Conservation (phyloP, 2,113 vertebrate species). For the Gobius niger region DNA sequence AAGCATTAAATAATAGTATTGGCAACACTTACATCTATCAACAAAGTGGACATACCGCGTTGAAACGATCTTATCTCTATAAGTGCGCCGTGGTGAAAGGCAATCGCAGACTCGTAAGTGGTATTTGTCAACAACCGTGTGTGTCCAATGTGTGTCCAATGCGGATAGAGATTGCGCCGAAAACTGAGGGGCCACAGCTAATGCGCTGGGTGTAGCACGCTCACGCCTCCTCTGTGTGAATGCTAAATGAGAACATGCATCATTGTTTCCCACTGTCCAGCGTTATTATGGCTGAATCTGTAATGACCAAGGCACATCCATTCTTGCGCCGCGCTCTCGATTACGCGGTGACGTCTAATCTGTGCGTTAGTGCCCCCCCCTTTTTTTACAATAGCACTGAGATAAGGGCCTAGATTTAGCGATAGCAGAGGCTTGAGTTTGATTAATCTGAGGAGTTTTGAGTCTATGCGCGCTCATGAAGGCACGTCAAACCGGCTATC, state of each 20-base stretch:
- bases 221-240: conserved; percentile 32
- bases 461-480: conserved; percentile 13
- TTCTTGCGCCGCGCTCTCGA: conserved; percentile 49
- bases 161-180: conserved; percentile 28
- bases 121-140: not conserved
- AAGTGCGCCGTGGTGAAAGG: conserved; percentile 15
- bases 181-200: conserved; percentile 51
- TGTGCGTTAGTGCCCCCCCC: conserved; percentile 39
- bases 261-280: conserved; percentile 7
- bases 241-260: conserved; percentile 25
- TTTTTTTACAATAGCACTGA: conserved; percentile 38
- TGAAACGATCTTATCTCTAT: not conserved
- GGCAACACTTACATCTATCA: not conserved
- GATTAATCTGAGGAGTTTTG: conserved; percentile 23
- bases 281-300: conserved; percentile 65
- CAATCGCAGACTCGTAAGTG: conserved; percentile 2
- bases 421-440: conserved; percentile 43
- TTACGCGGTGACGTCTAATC: conserved; percentile 72
- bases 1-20: too few relatives aligned
- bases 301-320: conserved; percentile 61
- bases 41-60: not conserved
- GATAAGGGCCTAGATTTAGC: conserved; percentile 49
- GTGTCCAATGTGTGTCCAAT: conserved; percentile 30
- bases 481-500: conserved; percentile 17
- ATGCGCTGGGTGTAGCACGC: conserved; percentile 52